phyloP scores from a whole-genome alignment of 2,888 invertebrate species.

The Scrobipalpa atriplicella region DNA sequence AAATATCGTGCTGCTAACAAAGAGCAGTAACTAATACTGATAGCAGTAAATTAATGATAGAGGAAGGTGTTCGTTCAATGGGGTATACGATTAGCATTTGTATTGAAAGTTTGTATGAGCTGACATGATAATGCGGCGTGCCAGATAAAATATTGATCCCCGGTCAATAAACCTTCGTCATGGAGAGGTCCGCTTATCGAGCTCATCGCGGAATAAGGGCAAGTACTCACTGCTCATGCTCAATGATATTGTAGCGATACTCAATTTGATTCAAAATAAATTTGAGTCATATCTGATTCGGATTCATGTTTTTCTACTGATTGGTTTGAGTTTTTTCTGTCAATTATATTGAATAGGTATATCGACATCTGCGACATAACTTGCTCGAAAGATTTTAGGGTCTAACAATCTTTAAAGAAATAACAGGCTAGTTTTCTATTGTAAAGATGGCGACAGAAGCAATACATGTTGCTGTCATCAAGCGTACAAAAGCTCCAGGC shows the following conservation, averaged over 20 bases:
- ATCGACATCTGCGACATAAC: neutral
- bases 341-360: no score
- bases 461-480: constrained; percentile 1
- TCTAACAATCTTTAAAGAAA: neutral
- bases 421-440: neutral
- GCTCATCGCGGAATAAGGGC: constrained; percentile 40
- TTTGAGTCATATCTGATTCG: neutral
- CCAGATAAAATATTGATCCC: constrained; percentile 60
- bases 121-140: constrained; percentile 43
- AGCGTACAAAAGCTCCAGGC: neutral
- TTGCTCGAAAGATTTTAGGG: neutral
- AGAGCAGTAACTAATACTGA: constrained; percentile 19
- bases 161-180: constrained; percentile 57
- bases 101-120: constrained; percentile 48
- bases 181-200: constrained; percentile 48
- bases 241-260: neutral
- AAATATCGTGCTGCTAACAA: constrained; percentile 24
- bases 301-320: no score
- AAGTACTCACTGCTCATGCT: neutral
- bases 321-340: no score
- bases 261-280: neutral
- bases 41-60: constrained; percentile 23
- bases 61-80: constrained; percentile 37
- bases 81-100: constrained; percentile 45
- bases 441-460: neutral